Base-by-base conservation (phyloP, 2,888 invertebrate genomes). In the Pollenia angustigena region DNA sequence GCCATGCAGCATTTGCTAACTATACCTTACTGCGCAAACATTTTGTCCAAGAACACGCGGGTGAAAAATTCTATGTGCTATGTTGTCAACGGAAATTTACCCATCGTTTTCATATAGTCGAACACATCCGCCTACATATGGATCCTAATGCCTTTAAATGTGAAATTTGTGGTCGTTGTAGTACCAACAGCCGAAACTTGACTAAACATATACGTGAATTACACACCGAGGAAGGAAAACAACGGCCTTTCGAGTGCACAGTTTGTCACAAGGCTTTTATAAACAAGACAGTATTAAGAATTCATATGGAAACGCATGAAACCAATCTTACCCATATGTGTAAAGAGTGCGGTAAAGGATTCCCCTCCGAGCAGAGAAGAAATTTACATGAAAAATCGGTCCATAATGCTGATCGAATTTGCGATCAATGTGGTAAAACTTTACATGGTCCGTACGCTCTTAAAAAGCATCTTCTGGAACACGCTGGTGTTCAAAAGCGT, bases 291-390 rank as follows among this genome's bases (percentile, higher is more conserved):
- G 80, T 78, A 10, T 81, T 90, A 2, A 85, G 89, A 9, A 68
- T 79, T 3, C 90, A 90, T 54, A 80, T 85, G 84, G 85, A 88
- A 18, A 88, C 87, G 9, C 90, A 90, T 54, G 83, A 85, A 18
- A 71, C 85, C 1, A 85, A 64, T 54, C 76, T 78, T 9, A 86
- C 88, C n/a, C 84, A 85, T 56, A 83, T 88, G 3, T 90, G 90
- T 50, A 81, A 88, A 0, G 88, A 89, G 32, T 90, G 90, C 44
- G 89, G 89, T 1, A 90, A 90, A 66, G 88, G 89, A 1, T 88
- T 88, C 58, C 76, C 88, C 40, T 85, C 79, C 56, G 85, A 76
- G 71, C 84, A 64, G 56, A 87, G 68, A 62, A 87, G 83, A 7
- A 89, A 78, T 50, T 75, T 69, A 44, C 89, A 86, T 58, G 85